Evolutionary conservation across 2,888 invertebrate species (phyloP), one percentile per base, ranked within the genome.

Genomic region (Limnephilus auricula): DNA sequence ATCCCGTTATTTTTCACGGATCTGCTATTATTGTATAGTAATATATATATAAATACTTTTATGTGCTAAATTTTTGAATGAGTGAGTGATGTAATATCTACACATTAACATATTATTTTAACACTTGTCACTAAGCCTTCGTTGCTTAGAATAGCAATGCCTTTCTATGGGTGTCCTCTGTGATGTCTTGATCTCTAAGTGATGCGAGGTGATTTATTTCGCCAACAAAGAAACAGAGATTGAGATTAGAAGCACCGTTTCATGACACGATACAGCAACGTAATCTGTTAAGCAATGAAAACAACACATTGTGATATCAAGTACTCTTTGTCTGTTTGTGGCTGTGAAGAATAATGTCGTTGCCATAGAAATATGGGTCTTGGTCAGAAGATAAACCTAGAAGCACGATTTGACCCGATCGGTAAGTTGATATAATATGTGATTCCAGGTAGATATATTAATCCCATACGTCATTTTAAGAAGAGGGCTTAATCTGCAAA

Each of bases 341-440:
- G 32, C 34, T 37, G 82, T 18, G 82, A 82, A 82, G 82, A 82
- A 37, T 82, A 82, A 82, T 82, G 82, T 82, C 82, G 25, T 13
- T 32, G 34, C 25, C 82, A 34, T 82, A 37, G 32, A 82, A 82
- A 82, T 82, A 37, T 82, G 82, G 32, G 82, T 82, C 82, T 82
- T 82, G 82, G 82, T 82, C 82, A 82, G 25, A 37, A 82, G 34
- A n/a, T 34, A 34, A 34, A 25, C 18, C 34, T 6, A 37, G 18
- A 34, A 32, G 32, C 82, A 82, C 34, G 82, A 82, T n/a, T 34
- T 82, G 82, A 82, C 82, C 82, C 82, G 25, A 82, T 82, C 82
- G 34, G 82, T 32, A 34, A 82, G 34, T 34, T 15, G 82, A 82
- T 82, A 40, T 40, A 40, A 82, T 15, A 32, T 80, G 80, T 65